Evolutionary conservation across 2,888 invertebrate species (phyloP), one percentile per base, ranked within the genome.

Genomic region (Pollenia griseotomentosa): DNA sequence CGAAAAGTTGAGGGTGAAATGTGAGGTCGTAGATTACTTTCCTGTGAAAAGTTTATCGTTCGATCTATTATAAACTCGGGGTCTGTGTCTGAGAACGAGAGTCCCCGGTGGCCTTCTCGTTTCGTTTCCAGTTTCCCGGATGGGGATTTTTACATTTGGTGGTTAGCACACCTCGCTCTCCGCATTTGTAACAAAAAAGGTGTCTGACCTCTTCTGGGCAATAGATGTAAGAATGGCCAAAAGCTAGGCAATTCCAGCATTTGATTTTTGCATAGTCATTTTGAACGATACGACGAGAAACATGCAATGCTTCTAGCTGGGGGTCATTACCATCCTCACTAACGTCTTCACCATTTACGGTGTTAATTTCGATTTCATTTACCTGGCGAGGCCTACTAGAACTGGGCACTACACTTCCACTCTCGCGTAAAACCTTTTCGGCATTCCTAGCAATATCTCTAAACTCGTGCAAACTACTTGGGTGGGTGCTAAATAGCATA

Each of bases 41-140:
- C 48, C 48, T 66, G 66, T 66, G 48, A 48, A 48, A 6, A 23
- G 23, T 14, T 66, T 12, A 19, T 66, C 46, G 12, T 5, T 4
- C 23, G 48, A 33, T 3, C 16, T 66, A 66, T 23, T 66, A 48
- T 12, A 7, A 48, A 48, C 48, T 66, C 48, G 66, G 66, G 66
- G 66, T 6, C 19, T 23, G 23, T 2, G 23, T 2, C 8, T 33
- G n/a, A 5, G 48, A 68, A 68, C 66, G 48, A 68, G 48, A 48
- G 66, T 19, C 19, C 19, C 19, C 19, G 19, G 2, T 19, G 19
- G 19, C 19, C 19, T 19, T 19, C 19, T 19, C 66, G 66, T 48
- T 66, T 48, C 16, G 46, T 8, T 66, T 66, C 23, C 66, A 10
- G 48, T 66, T 66, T 66, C 66, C 66, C 66, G 10, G 66, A 33